A percentile compares a stretch with the other conserved stretches of the same genome.
phyloP scores from a whole-genome alignment of 2,113 vertebrate genomes.

The Heptranchias perlo region DNA sequence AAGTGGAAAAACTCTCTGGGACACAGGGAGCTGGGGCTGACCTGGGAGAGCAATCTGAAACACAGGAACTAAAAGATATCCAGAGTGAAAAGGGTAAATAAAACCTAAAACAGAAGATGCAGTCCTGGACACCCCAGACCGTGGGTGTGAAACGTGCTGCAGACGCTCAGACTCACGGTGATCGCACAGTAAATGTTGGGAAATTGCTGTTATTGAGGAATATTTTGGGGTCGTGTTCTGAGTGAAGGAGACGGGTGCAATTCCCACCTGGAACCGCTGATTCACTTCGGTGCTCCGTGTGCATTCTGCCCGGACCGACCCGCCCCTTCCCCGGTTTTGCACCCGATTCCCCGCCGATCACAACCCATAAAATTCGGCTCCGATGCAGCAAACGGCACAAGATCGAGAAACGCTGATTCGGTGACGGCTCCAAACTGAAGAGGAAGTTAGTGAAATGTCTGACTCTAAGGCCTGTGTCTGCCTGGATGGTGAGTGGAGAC shows the following conservation, averaged over 20 bases:
- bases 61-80: too few species aligned
- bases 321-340: neutral
- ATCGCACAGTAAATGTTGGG: neutral
- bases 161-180: neutral
- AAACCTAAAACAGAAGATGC: neutral
- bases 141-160: neutral
- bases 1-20: too few species aligned
- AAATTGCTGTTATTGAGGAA: neutral
- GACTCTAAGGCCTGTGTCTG: neutral
- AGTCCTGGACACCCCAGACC: neutral
- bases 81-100: too few species aligned
- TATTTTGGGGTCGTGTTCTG: neutral
- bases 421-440: neutral
- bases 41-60: too few species aligned
- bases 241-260: neutral
- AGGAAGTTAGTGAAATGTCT: neutral
- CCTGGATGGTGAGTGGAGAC: constrained; percentile 23
- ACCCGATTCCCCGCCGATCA: neutral
- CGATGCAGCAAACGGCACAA: neutral
- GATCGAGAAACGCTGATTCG: neutral
- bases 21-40: too few species aligned
- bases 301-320: neutral
- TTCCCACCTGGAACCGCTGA: neutral
- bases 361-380: neutral
- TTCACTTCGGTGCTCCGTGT: neutral